Percentiles rank a stretch among this genome's conserved stretches.
phyloP scores from a whole-genome alignment of 2,888 invertebrate genomes.

The Unio pictorum region DNA sequence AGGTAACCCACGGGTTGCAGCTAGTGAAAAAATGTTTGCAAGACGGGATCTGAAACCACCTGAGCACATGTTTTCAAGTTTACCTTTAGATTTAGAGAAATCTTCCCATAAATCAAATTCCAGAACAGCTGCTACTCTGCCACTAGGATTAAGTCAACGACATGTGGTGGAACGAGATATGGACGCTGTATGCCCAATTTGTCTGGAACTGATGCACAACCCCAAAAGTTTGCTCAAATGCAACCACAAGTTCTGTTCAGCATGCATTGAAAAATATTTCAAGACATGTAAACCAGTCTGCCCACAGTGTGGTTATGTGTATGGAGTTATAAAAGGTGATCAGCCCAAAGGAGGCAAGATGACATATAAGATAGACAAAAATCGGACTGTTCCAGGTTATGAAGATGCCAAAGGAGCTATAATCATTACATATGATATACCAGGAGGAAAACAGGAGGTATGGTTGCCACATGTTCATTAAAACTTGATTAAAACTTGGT shows the following conservation, averaged over 20 bases:
- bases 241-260: constrained; percentile 55
- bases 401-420: constrained; percentile 23
- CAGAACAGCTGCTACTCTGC: too few species aligned
- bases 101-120: too few species aligned
- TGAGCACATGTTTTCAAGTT: too few species aligned
- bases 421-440: constrained; percentile 36
- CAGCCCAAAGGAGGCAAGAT: constrained; percentile 59
- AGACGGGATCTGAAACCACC: too few species aligned
- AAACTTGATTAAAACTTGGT: too few species aligned
- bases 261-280: constrained; percentile 54
- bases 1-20: too few species aligned
- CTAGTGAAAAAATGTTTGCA: too few species aligned
- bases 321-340: constrained; percentile 52
- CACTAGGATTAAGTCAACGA: too few species aligned
- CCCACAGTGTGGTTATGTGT: constrained; percentile 56
- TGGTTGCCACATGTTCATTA: background rate
- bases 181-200: constrained; percentile 35
- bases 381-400: constrained; percentile 30
- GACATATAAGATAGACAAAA: constrained; percentile 20
- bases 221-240: constrained; percentile 44
- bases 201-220: constrained; percentile 31
- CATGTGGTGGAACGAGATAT: too few species aligned
- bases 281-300: constrained; percentile 48
- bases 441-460: constrained; percentile 40
- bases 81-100: too few species aligned